phyloP scores from a whole-genome alignment of 2,797 vertebrate genomes.

The Pampus argenteus region DNA sequence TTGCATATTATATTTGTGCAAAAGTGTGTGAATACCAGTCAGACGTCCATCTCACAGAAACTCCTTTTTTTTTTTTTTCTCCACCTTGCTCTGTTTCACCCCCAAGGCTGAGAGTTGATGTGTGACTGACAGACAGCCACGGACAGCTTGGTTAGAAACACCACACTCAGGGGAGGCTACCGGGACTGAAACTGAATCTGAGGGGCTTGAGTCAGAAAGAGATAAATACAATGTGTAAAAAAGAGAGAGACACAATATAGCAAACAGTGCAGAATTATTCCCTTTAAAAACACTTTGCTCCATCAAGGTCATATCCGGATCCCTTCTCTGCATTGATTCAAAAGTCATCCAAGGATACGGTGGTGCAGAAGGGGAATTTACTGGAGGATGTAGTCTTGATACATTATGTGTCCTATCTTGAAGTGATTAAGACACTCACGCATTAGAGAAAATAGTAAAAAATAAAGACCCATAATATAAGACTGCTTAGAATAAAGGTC shows the following conservation, averaged over 20 bases:
- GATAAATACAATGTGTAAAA: neutral
- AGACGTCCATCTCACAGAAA: conserved; percentile 29
- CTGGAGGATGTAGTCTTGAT: conserved; percentile 20
- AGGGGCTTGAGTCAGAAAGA: neutral
- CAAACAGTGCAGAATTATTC: conserved; percentile 20
- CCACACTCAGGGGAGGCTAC: conserved; percentile 73
- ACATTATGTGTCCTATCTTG: neutral
- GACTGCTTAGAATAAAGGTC: no score
- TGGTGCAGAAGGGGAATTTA: conserved; percentile 17
- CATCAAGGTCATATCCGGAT: conserved; percentile 46
- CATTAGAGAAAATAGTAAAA: no score
- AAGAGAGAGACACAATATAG: conserved; percentile 7
- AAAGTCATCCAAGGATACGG: neutral
- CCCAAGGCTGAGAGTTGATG: conserved; percentile 69
- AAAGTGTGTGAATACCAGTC: conserved; percentile 21
- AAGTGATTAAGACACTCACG: conserved; percentile 23
- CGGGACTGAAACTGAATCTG: conserved; percentile 41
- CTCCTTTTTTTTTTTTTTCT: conserved; percentile 25
- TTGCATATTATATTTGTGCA: conserved; percentile 3
- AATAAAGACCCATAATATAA: no score
- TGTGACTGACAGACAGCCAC: conserved; percentile 79
- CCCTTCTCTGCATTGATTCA: conserved; percentile 33
- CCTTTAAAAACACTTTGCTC: neutral
- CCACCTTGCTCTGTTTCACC: conserved; percentile 48
- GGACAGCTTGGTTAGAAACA: conserved; percentile 79